Base-by-base conservation (phyloP, 2,797 vertebrate species). In the Sphenopsis melanotis region DNA sequence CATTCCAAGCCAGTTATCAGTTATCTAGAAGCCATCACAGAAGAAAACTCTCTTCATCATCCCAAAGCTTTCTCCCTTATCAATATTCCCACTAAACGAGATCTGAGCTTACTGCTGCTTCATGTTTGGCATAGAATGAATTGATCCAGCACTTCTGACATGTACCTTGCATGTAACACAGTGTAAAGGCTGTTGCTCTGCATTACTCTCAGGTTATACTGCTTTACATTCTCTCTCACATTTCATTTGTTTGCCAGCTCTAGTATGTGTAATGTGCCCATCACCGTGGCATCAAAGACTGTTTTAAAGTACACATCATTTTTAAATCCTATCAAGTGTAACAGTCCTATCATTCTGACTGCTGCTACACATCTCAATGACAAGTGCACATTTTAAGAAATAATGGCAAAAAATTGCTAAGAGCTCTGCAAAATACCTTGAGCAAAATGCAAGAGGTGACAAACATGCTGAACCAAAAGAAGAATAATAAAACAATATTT, bases 271-370 rank as follows among this genome's bases (percentile, higher is more conserved):
- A 93, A 89, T 61, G 65, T 94, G 82, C 93, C 91, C 91, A 93
- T 94, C 94, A 91, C 64, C 30, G 17, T 90, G 85, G 70, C 93
- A 96, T 96, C 95, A 90, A 92, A 83, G 52, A 60, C 84, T 87
- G 29, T 72, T 97, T 95, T 87, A 90, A 96, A 95, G 92, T 60
- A 60, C 89, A 86, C 44, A 90, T 64, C 87, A 94, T 92, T 94
- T 97, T 96, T 47, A 95, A 97, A 97, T 97, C 94, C 94, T 95
- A 87, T 93, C 94, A 94, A 92, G 90, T 86, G 89, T 95, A 97
- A 95, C 78, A 0, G 65, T 88, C 60, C 70, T 68, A 86, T 94
- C 95, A 50, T 82, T 96, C 93, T 94, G 61, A 65, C 95, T 96
- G 82, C 60, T 74, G 74, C 80, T 83, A 86, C 87, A 86, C 84